Evolutionary conservation across 2,888 invertebrate genomes (phyloP), one percentile per base, ranked within the genome.

Genomic region (Netelia melanura): DNA sequence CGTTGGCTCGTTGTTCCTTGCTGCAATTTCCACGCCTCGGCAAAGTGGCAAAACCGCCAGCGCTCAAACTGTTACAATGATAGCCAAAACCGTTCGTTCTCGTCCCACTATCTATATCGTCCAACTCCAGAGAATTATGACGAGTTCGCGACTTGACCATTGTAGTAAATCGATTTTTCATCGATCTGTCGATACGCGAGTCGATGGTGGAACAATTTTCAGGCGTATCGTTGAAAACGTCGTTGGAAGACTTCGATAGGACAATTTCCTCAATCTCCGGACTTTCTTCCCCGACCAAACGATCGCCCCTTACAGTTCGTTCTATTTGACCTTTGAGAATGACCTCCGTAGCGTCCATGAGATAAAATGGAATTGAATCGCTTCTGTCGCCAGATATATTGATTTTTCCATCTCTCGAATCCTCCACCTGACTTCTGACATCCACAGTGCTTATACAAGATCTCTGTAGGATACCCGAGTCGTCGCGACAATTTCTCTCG

Each of bases 271-370:
- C 75, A 10, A 75, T 48, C 71, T 80, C 71, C 75, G 67, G n/a
- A 62, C 6, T 1, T 11, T 68, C 62, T 14, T 81, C 61, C 10
- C 64, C 72, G 3, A 14, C 14, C 43, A 71, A 71, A 38, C 77
- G 48, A 21, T 79, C 74, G 1, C 86, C 87, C 61, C 78, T 75
- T 17, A 84, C 67, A 6, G 86, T 86, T 61, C 91, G 85, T n/a
- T 88, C 85, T 52, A 88, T 25, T 75, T 90, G 90, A 0, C 90
- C 91, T 3, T 87, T 87, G 2, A 90, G 64, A 30, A 93, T 92
- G 0, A 93, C 78, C 11, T 93, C 93, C 0, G 92, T 92, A 1
- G 93, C 93, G 77, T 93, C 93, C 84, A 92, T 85, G 56, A 89
- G 54, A 25, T 89, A 88, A 17, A 91, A 58, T 23, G 83, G 25